Conservation (phyloP, 92 coral and sea anemone species). For the Montipora capitata region DNA sequence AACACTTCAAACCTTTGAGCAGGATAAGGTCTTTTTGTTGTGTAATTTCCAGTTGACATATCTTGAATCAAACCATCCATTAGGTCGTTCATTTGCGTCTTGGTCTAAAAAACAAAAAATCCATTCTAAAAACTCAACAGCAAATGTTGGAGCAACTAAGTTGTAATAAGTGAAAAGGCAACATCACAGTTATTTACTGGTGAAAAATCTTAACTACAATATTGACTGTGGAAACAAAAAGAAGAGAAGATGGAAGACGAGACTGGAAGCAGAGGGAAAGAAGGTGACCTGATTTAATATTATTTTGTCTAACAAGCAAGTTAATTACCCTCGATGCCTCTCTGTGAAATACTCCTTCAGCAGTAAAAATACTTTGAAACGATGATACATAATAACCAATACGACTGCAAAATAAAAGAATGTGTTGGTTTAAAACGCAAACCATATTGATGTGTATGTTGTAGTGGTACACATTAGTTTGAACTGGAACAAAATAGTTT, state of each 20-base stretch:
- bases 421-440: neutral
- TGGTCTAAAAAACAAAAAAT: constrained; percentile 69
- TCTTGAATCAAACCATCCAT: constrained; percentile 96
- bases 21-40: constrained; percentile 96
- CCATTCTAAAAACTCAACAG: neutral
- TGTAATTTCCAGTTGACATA: constrained; percentile 93
- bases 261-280: neutral
- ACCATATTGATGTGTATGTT: no score
- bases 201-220: no score
- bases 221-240: no score
- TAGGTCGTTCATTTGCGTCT: constrained; percentile 96
- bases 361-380: constrained; percentile 98
- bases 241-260: neutral
- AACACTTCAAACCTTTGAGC: constrained; percentile 73
- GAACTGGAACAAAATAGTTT: no score
- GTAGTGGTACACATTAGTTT: no score
- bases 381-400: constrained; percentile 98
- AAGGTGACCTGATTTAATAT: neutral
- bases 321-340: constrained; percentile 90
- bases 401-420: constrained; percentile 77
- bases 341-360: constrained; percentile 98
- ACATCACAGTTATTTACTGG: no score
- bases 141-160: no score
- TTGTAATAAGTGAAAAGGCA: no score
- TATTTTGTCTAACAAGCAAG: neutral